Evolutionary conservation across 2,888 invertebrate species (phyloP).

Genomic region (Diplolepis rosae): DNA sequence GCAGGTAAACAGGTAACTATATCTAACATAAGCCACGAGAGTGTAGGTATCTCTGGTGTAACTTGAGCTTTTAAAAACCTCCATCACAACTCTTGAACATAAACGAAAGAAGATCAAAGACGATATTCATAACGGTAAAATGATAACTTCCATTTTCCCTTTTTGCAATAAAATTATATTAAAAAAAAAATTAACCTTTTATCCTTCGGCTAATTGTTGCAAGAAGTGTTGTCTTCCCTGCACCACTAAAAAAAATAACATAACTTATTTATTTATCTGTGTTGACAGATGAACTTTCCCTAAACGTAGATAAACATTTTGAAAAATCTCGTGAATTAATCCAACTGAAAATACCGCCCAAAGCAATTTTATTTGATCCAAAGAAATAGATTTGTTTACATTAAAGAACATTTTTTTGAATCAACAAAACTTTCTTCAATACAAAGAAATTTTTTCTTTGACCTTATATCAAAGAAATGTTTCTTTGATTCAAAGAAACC

Average conservation of each 20-base stretch:
- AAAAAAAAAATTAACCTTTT: constrained; percentile 73
- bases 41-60: constrained; percentile 3
- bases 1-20: constrained; percentile 7
- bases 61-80: background rate
- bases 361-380: no score
- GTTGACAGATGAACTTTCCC: no score
- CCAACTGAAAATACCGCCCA: no score
- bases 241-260: constrained; percentile 77
- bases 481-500: no score
- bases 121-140: background rate
- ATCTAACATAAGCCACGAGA: background rate
- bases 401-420: no score
- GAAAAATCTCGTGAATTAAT: no score
- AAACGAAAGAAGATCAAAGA: background rate
- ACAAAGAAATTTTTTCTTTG: no score
- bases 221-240: constrained; percentile 85
- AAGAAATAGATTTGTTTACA: no score
- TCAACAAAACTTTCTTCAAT: no score
- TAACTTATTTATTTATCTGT: background rate
- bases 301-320: no score
- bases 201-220: constrained; percentile 84
- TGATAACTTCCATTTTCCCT: background rate
- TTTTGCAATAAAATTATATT: background rate
- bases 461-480: no score
- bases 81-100: background rate